phyloP scores from a whole-genome alignment of 2,888 invertebrate species.

The Dryobota labecula region DNA sequence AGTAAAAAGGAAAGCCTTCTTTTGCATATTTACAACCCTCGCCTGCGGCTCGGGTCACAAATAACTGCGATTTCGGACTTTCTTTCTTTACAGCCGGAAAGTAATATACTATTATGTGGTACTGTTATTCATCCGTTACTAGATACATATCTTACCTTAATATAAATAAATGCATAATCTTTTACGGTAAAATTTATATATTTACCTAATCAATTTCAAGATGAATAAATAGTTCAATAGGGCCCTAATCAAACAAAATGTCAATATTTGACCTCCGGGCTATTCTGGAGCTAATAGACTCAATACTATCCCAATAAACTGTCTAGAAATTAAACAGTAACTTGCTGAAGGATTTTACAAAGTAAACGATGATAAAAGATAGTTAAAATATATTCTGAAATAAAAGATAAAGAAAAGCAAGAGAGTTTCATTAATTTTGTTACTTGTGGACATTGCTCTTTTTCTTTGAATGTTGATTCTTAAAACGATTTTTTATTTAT shows the following conservation, averaged over 20 bases:
- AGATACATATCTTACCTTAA: neutral
- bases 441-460: neutral
- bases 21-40: no score
- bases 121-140: neutral
- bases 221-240: neutral
- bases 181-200: neutral
- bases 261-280: neutral
- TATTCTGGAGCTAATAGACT: neutral
- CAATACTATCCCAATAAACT: conserved; percentile 6
- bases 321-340: conserved; percentile 28
- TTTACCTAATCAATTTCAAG: neutral
- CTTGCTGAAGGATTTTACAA: conserved; percentile 1
- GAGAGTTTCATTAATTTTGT: neutral
- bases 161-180: neutral
- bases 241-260: conserved; percentile 18
- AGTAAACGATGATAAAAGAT: conserved; percentile 7
- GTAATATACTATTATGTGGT: no score
- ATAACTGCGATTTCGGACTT: no score
- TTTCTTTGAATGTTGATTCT: neutral
- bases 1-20: no score
- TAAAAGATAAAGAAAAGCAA: conserved; percentile 9
- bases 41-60: no score
- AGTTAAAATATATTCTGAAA: conserved; percentile 13
- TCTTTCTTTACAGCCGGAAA: no score
- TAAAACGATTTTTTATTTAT: neutral